A percentile compares a stretch with the other conserved stretches of the same genome.
Conservation (phyloP, 2,797 vertebrate genomes). For the Dendrocincla tyrannina region DNA sequence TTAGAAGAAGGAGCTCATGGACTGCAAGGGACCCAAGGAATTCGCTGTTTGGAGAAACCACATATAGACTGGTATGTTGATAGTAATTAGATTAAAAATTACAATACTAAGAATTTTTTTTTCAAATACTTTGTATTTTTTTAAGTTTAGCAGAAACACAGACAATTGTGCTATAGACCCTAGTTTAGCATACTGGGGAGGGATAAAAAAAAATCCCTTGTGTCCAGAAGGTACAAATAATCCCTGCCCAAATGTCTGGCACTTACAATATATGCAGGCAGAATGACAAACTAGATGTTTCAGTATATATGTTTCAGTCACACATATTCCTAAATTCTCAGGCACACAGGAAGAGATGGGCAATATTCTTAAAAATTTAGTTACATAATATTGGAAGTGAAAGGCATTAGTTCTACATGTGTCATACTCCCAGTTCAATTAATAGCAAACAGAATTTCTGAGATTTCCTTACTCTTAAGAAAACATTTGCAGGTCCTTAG, state of each 20-base stretch:
- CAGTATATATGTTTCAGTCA: neutral
- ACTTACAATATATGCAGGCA: neutral
- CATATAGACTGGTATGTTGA: neutral
- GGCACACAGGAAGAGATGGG: neutral
- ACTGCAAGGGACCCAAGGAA: neutral
- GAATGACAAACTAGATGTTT: neutral
- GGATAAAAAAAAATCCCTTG: neutral
- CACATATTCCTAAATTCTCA: neutral
- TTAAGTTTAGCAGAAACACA: neutral
- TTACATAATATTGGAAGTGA: neutral
- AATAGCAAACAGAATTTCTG: neutral
- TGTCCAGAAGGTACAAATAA: neutral
- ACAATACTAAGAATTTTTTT: neutral
- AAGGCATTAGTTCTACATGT: neutral
- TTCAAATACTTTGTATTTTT: neutral
- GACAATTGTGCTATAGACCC: neutral
- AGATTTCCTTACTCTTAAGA: neutral
- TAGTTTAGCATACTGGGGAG: neutral
- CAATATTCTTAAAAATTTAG: neutral
- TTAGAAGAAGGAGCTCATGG: neutral
- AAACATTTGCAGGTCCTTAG: neutral
- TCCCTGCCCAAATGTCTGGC: neutral
- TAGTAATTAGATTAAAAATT: neutral
- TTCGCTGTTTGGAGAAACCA: neutral
- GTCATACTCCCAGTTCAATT: neutral